Conservation (phyloP, 2,113 vertebrate species). For the Casuarius casuarius region DNA sequence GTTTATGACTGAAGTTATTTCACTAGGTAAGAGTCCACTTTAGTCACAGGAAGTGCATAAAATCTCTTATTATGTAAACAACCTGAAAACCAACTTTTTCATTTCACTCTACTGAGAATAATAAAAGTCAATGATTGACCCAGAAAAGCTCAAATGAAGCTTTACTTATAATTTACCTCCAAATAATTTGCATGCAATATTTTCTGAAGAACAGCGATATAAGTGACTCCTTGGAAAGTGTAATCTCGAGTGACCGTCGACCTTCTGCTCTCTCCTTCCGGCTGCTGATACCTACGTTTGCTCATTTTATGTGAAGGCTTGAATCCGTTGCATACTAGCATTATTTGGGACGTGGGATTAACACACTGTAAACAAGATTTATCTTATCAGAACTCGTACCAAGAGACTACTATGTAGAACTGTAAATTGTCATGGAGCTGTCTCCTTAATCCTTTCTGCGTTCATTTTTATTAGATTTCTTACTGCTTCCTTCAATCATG, state of each 20-base stretch:
- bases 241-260: slow-evolving; percentile 11
- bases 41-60: not conserved
- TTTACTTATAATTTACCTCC: not conserved
- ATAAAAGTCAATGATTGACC: not conserved
- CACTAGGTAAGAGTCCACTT: not conserved
- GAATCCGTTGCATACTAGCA: not conserved
- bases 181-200: not conserved
- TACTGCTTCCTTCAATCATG: slow-evolving; percentile 45
- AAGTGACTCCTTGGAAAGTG: not conserved
- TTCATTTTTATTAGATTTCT: slow-evolving; percentile 66
- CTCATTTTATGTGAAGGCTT: not conserved
- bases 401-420: slow-evolving; percentile 21
- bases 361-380: slow-evolving; percentile 63
- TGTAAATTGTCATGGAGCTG: slow-evolving; percentile 36
- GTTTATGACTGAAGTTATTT: not conserved
- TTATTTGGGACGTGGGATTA: slow-evolving; percentile 43
- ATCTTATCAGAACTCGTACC: slow-evolving; percentile 32
- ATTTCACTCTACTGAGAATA: not conserved
- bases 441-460: slow-evolving; percentile 51
- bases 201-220: not conserved
- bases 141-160: slow-evolving; percentile 8
- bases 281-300: not conserved
- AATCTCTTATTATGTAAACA: not conserved
- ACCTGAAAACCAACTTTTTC: not conserved
- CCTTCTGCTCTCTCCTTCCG: not conserved